Evolutionary conservation across 2,888 invertebrate genomes (phyloP), one percentile per base, ranked within the genome.

Genomic region (Nemotelus pantherinus): DNA sequence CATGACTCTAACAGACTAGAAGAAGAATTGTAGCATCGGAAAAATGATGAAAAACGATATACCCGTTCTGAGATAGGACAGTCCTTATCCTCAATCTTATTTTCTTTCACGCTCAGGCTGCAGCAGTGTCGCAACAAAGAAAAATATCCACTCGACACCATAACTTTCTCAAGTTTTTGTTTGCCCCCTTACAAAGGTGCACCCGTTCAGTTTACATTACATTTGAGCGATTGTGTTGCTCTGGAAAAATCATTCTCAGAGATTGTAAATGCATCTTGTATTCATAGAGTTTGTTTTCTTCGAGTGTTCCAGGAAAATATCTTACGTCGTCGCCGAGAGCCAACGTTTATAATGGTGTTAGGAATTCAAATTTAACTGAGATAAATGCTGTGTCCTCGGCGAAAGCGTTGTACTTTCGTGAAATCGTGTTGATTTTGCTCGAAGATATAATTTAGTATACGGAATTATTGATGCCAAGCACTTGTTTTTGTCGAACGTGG

Each of bases 41-140:
- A 70, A 55, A 55, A 53, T 70, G 70, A 70, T 70, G 70, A 53
- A 53, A 70, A 70, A 70, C 43, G 55, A 70, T 53, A 10, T 70
- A 53, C 10, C 55, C 6, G 10, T 55, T 41, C 41, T 70, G 47
- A 43, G 43, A 55, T 7, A 43, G 43, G 70, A 70, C 44, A 48
- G 9, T 68, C 50, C 70, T 70, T 70, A 55, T 70, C 55, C 44
- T 53, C 70, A 70, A 55, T 70, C 70, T 70, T 10, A 70, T 7
- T 70, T 70, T 55, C 70, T 53, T 25, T 7, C 65, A 7, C 25
- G 45, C 25, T 44, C 64, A 7, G 45, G 64, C 25, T 25, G 45
- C 7, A 44, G 45, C 4, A 64, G 64, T 57, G 57, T 25, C 25
- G 10, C 10, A 64, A 44, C 45, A 64, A 64, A 64, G 45, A 44